These are phyloP conservation scores for Myodes glareolus DNA, from an alignment of 2,113 vertebrate genomes.

Conservation along the genomic window DNA sequence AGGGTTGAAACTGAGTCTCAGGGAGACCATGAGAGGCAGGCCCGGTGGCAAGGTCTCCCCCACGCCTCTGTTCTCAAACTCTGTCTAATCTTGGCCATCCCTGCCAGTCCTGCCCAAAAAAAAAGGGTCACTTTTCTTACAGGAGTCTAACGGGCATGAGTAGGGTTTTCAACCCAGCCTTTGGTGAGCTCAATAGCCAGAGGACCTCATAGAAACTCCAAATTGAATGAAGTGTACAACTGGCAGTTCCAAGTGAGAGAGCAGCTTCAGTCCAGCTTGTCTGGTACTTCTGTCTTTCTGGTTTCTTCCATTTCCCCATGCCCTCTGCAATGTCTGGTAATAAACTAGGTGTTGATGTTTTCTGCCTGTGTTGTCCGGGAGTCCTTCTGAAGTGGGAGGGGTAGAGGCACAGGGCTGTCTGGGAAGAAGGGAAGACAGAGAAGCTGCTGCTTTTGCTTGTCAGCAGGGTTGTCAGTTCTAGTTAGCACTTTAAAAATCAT, in stretches of 20 bases:
- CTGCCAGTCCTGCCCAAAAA: background rate
- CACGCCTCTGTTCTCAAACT: background rate
- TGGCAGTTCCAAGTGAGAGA: background rate
- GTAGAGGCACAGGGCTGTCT: background rate
- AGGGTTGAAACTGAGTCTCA: background rate
- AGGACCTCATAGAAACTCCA: background rate
- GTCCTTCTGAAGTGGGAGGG: background rate
- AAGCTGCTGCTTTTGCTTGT: background rate
- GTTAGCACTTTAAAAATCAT: background rate
- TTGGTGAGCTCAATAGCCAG: background rate
- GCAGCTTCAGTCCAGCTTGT: background rate
- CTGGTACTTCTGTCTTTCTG: background rate
- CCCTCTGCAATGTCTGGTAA: background rate
- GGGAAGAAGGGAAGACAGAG: background rate
- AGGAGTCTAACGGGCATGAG: background rate
- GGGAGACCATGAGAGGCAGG: background rate
- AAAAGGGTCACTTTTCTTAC: background rate
- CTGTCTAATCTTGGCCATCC: background rate
- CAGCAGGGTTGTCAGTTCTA: background rate
- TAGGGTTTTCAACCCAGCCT: background rate
- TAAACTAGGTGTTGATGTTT: conserved; percentile 11
- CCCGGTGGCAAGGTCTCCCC: background rate
- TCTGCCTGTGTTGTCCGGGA: background rate
- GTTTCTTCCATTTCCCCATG: background rate
- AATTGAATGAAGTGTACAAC: background rate